A percentile compares a stretch with the other conserved stretches of the same genome.
Evolutionary conservation across 2,797 vertebrate species (phyloP).

Genomic region (Phalloptychus januarius): DNA sequence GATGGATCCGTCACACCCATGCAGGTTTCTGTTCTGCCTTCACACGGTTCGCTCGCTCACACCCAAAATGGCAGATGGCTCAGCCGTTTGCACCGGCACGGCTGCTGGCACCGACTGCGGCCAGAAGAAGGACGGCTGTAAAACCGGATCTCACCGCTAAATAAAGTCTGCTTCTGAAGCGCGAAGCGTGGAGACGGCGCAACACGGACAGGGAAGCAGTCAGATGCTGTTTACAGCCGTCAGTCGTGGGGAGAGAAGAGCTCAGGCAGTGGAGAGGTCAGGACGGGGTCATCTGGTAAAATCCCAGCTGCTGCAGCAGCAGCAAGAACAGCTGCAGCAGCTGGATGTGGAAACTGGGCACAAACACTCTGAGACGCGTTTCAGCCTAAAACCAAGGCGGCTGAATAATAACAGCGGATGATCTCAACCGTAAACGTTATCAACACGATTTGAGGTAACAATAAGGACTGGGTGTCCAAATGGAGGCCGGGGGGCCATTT

Average conservation of each 20-base stretch:
- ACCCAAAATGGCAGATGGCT: conserved; percentile 72
- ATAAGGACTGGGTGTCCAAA: no score
- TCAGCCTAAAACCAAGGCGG: background rate
- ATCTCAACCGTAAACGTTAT: no score
- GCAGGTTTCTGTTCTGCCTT: conserved; percentile 39
- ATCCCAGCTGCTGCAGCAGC: conserved; percentile 20
- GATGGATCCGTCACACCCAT: conserved; percentile 20
- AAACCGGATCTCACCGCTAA: conserved; percentile 9
- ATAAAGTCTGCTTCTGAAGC: background rate
- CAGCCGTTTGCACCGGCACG: conserved; percentile 45
- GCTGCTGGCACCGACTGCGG: conserved; percentile 51
- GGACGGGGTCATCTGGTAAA: conserved; percentile 53
- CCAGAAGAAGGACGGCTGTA: conserved; percentile 23
- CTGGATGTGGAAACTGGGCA: conserved; percentile 31
- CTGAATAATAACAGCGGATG: no score
- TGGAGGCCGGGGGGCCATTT: no score
- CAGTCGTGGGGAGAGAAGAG: conserved; percentile 23
- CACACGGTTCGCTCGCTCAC: conserved; percentile 4
- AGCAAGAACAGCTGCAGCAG: conserved; percentile 32
- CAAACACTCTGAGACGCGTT: background rate
- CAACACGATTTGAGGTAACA: no score
- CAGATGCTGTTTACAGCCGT: conserved; percentile 29
- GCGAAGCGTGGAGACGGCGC: background rate
- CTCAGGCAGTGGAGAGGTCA: conserved; percentile 47
- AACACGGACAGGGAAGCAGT: background rate